Percentiles rank a stretch among this genome's conserved stretches.
Evolutionary conservation across 2,888 invertebrate genomes (phyloP).

Genomic region (Ametastegia equiseti): DNA sequence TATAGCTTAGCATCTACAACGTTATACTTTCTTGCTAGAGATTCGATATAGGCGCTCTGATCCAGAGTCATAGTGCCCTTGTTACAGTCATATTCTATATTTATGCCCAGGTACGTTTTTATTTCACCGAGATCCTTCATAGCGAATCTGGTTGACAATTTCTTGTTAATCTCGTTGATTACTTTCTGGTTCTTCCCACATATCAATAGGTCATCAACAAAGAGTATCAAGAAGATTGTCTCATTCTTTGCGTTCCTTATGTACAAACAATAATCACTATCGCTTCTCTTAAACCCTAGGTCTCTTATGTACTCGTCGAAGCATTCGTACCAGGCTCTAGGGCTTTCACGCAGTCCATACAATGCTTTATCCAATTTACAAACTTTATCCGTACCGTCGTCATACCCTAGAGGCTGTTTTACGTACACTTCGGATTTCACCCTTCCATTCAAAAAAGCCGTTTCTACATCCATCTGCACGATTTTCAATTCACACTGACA

Average conservation of each 20-base stretch:
- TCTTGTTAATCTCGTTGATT: conserved; percentile 58
- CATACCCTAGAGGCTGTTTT: conserved; percentile 53
- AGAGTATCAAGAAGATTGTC: background rate
- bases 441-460: conserved; percentile 54
- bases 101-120: conserved; percentile 66
- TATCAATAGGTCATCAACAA: conserved; percentile 58
- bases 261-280: conserved; percentile 52
- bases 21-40: conserved; percentile 56
- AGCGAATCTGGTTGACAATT: conserved; percentile 53
- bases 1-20: conserved; percentile 57
- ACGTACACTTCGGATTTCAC: conserved; percentile 55
- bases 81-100: background rate
- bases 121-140: conserved; percentile 64
- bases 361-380: conserved; percentile 47
- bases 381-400: conserved; percentile 49
- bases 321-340: conserved; percentile 49
- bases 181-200: conserved; percentile 59
- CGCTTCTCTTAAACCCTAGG: conserved; percentile 47
- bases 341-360: conserved; percentile 50
- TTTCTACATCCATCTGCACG: conserved; percentile 56
- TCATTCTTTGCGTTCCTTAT: background rate
- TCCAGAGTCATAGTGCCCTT: too few relatives aligned
- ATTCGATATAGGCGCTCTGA: too few relatives aligned
- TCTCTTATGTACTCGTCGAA: conserved; percentile 44
- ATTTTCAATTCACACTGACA: conserved; percentile 48